Conservation (phyloP, 2,888 invertebrate genomes). For the Drosophila longiperda region DNA sequence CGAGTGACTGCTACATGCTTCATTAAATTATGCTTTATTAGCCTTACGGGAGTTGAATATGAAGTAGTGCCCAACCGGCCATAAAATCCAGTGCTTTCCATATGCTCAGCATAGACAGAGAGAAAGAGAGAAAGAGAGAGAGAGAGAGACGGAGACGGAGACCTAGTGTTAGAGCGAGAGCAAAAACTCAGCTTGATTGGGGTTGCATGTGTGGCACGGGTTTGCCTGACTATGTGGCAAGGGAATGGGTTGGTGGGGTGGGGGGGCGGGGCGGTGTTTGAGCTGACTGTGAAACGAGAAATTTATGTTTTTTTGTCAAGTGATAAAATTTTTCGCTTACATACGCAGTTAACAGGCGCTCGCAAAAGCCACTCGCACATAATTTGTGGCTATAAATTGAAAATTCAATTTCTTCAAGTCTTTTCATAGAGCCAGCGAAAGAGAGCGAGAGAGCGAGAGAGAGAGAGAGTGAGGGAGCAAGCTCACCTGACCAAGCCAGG, state of each 20-base stretch:
- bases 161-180: background rate
- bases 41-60: conserved; percentile 82
- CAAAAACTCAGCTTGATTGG: conserved; percentile 31
- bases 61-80: conserved; percentile 68
- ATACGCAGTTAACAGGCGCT: conserved; percentile 67
- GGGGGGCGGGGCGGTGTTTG: conserved; percentile 1
- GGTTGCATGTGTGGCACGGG: conserved; percentile 11
- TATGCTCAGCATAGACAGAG: conserved; percentile 39
- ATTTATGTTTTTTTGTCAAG: conserved; percentile 82
- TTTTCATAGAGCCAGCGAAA: conserved; percentile 5
- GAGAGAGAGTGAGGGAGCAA: background rate
- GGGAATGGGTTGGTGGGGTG: background rate
- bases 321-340: conserved; percentile 82
- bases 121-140: background rate
- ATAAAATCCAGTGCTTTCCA: conserved; percentile 63
- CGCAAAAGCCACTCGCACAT: conserved; percentile 47
- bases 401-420: conserved; percentile 79
- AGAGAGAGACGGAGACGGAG: background rate
- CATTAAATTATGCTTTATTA: conserved; percentile 84
- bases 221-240: background rate
- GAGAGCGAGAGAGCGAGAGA: background rate
- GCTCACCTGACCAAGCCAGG: conserved; percentile 39
- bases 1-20: conserved; percentile 73
- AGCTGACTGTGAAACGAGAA: conserved; percentile 57
- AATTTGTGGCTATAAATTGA: conserved; percentile 80